Conservation (phyloP, 1,140 invertebrate genomes). For the Zaprionus nigranus region DNA sequence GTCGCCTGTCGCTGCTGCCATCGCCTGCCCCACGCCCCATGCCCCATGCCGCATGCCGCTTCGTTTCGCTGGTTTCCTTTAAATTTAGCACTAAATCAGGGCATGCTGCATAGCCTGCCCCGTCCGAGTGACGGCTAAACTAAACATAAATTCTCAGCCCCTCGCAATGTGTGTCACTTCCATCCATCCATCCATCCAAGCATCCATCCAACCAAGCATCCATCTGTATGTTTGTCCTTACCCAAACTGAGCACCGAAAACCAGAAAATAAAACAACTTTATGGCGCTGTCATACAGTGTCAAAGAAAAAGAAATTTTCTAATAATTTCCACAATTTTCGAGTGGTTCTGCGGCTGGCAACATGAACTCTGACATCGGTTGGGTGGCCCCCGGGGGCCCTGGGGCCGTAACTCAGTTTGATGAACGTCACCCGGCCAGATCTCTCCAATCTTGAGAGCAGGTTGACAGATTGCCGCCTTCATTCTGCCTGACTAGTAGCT, state of each 20-base stretch:
- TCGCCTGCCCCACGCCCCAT: not conserved
- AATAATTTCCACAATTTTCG: conserved; percentile 57
- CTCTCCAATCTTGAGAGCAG: conserved; percentile 10
- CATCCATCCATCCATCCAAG: conserved; percentile 1
- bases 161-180: conserved; percentile 54
- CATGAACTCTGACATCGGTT: conserved; percentile 70
- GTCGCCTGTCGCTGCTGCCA: not conserved
- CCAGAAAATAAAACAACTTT: conserved; percentile 38
- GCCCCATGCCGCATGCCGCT: not conserved
- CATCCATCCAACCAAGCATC: not conserved
- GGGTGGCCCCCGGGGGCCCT: conserved; percentile 29
- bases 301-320: conserved; percentile 57
- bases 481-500: not conserved
- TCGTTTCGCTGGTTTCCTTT: conserved; percentile 49
- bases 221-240: not conserved
- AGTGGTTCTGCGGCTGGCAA: conserved; percentile 64
- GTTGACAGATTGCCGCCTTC: conserved; percentile 28
- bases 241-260: conserved; percentile 6
- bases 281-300: conserved; percentile 70
- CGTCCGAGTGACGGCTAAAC: conserved; percentile 64
- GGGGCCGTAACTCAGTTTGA: conserved; percentile 67
- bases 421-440: conserved; percentile 44
- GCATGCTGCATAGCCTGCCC: conserved; percentile 57
- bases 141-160: conserved; percentile 74
- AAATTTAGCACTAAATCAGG: conserved; percentile 84